These are phyloP conservation scores for Macrotus californicus DNA, from an alignment of 2,113 vertebrate species.

Conservation along the genomic window DNA sequence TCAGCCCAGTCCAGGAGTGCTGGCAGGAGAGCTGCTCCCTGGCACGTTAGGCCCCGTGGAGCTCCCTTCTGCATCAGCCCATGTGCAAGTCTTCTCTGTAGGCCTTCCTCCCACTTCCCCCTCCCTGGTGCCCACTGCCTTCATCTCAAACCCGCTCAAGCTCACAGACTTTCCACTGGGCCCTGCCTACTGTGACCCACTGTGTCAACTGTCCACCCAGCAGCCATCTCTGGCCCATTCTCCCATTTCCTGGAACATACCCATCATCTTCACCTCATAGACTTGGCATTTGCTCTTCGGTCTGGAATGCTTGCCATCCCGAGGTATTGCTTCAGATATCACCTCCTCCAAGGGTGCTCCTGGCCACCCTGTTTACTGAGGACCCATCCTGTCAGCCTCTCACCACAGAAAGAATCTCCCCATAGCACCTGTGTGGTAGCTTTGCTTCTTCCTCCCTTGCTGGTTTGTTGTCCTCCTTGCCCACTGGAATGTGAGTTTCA, in stretches of 20 bases:
- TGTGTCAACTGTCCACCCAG: neutral
- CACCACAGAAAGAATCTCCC: too few species aligned
- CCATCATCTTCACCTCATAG: neutral
- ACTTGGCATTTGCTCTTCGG: neutral
- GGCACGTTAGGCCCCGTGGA: neutral
- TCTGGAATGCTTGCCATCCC: fast-evolving
- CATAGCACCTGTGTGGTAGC: fast-evolving
- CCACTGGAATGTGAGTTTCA: neutral
- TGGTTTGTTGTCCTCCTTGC: neutral
- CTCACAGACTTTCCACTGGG: neutral
- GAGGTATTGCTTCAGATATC: neutral
- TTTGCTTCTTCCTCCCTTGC: neutral
- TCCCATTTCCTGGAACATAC: neutral
- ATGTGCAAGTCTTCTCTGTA: neutral
- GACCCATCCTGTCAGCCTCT: neutral
- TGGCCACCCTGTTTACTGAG: fast-evolving
- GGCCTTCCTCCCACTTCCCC: neutral
- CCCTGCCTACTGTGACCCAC: neutral
- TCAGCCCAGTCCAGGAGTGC: neutral
- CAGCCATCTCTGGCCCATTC: neutral
- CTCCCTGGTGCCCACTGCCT: neutral
- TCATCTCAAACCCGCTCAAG: neutral
- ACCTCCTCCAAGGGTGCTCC: neutral
- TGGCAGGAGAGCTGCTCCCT: neutral
- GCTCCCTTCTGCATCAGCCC: neutral